These are phyloP conservation scores for Torymus texanus DNA, from an alignment of 2,888 invertebrate genomes.

Conservation along the genomic window DNA sequence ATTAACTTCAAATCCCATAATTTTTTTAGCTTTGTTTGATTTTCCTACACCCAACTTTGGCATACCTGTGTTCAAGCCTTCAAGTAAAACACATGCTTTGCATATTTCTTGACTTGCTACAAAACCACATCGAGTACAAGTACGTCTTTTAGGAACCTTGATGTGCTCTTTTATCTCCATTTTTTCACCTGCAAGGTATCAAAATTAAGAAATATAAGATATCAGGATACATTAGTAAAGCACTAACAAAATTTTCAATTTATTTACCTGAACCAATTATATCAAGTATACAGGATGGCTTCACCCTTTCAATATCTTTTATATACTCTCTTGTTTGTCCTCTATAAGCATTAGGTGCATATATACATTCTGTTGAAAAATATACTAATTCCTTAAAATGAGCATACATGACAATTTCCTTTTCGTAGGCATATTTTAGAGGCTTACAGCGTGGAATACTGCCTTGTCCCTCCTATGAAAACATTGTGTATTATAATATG, in stretches of 20 bases:
- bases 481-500: too few relatives aligned
- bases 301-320: constrained; percentile 95
- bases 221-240: background rate
- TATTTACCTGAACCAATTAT: constrained; percentile 89
- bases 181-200: constrained; percentile 83
- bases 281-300: constrained; percentile 94
- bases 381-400: constrained; percentile 96
- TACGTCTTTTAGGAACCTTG: constrained; percentile 87
- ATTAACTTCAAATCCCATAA: constrained; percentile 58
- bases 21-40: constrained; percentile 82
- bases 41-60: constrained; percentile 94
- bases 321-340: constrained; percentile 93
- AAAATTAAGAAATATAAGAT: constrained; percentile 18
- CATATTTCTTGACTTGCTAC: constrained; percentile 95
- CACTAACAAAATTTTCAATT: constrained; percentile 20
- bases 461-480: constrained; percentile 83
- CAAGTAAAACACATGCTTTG: constrained; percentile 96
- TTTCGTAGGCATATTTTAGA: constrained; percentile 97
- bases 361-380: constrained; percentile 99
- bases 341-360: constrained; percentile 98
- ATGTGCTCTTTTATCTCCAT: constrained; percentile 88
- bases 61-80: constrained; percentile 95
- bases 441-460: constrained; percentile 95
- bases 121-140: constrained; percentile 91
- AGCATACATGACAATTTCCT: constrained; percentile 99